phyloP scores from a whole-genome alignment of 2,797 vertebrate species.

The Melanotaenia pygmaea region DNA sequence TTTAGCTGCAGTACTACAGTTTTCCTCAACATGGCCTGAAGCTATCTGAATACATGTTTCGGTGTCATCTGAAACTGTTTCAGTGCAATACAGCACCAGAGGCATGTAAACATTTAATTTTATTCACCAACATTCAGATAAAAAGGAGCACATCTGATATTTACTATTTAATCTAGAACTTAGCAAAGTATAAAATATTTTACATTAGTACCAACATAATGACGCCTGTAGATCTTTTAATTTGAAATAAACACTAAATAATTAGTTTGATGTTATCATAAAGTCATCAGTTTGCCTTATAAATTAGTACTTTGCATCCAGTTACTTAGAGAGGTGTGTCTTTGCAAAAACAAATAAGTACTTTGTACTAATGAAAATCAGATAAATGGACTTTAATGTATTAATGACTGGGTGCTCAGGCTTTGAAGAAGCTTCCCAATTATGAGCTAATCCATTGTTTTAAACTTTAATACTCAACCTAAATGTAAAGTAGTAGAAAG shows the following conservation, averaged over 20 bases:
- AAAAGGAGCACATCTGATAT: not conserved
- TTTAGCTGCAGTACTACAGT: constrained; percentile 30
- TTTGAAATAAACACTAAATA: not conserved
- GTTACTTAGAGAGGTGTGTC: not conserved
- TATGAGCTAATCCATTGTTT: not conserved
- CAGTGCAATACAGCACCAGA: not conserved
- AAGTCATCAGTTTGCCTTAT: not conserved
- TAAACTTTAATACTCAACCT: not conserved
- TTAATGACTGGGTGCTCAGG: not conserved
- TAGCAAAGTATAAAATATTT: too few relatives aligned
- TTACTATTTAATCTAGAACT: too few relatives aligned
- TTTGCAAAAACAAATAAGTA: not conserved
- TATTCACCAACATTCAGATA: not conserved
- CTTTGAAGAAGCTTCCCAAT: not conserved
- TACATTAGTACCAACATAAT: not conserved
- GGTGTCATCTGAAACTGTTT: not conserved
- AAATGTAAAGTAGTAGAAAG: not conserved
- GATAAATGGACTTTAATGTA: not conserved
- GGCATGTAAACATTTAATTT: not conserved
- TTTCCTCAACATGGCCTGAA: constrained; percentile 24
- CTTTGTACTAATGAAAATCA: not conserved
- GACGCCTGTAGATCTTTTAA: not conserved
- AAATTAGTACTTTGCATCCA: not conserved
- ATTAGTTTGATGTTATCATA: not conserved
- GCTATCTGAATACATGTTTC: constrained; percentile 6